Conservation (phyloP, 2,797 vertebrate genomes). For the Darevskia nairensis region DNA sequence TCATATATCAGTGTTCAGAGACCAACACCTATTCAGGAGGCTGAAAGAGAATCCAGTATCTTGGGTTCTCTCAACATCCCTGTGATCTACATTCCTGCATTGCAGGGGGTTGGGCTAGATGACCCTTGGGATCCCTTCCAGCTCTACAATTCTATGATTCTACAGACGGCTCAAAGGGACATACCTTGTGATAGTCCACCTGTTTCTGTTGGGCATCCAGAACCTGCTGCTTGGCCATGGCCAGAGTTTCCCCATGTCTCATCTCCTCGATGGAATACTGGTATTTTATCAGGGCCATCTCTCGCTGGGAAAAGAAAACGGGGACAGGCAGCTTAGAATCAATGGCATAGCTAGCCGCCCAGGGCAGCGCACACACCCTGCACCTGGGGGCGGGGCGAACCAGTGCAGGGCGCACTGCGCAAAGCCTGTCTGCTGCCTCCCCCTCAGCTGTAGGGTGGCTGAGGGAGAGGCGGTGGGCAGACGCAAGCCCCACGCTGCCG, state of each 20-base stretch:
- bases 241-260: slow-evolving; percentile 74
- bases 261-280: slow-evolving; percentile 74
- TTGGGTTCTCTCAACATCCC: slow-evolving; percentile 16
- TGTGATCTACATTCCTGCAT: neutral
- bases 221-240: slow-evolving; percentile 64
- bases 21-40: slow-evolving; percentile 47
- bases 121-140: no score
- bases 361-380: no score
- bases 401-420: no score
- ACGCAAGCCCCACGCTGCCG: no score
- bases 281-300: slow-evolving; percentile 76
- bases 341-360: neutral
- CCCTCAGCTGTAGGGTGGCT: no score
- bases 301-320: slow-evolving; percentile 76
- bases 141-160: no score
- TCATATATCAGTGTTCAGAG: slow-evolving; percentile 21
- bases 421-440: neutral
- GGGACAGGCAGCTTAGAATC: neutral
- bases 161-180: slow-evolving; percentile 17
- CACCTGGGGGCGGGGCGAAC: no score
- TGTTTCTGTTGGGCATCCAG: slow-evolving; percentile 69
- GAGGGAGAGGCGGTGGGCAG: no score
- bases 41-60: slow-evolving; percentile 38
- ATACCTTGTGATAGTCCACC: slow-evolving; percentile 83
- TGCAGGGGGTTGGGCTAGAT: no score